Conservation (phyloP, 2,113 vertebrate species). For the Nannospalax galili region DNA sequence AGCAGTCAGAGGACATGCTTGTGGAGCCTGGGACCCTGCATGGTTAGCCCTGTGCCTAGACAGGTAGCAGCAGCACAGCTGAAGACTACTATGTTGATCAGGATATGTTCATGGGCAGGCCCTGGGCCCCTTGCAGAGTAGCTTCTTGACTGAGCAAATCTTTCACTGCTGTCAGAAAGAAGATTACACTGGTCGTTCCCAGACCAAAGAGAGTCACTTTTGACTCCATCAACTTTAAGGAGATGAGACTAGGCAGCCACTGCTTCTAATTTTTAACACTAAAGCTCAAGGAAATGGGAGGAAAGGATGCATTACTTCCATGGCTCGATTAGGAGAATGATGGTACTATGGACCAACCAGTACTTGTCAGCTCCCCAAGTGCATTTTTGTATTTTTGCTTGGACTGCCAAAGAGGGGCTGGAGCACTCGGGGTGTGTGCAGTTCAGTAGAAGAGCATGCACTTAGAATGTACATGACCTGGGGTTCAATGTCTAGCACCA, state of each 20-base stretch:
- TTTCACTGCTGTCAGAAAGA: neutral
- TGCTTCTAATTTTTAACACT: constrained; percentile 68
- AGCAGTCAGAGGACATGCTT: constrained; percentile 8
- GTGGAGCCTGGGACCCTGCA: neutral
- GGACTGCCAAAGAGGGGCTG: constrained; percentile 11
- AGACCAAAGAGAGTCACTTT: constrained; percentile 70
- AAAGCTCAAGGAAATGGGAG: constrained; percentile 44
- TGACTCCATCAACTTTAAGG: constrained; percentile 25
- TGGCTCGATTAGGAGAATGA: neutral
- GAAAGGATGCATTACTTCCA: neutral
- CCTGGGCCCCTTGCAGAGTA: neutral
- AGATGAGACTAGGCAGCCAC: constrained; percentile 8
- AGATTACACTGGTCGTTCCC: constrained; percentile 15
- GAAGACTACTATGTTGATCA: too few species aligned
- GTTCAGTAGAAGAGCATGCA: neutral
- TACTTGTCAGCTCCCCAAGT: neutral
- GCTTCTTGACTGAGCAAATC: neutral
- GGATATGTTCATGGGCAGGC: neutral
- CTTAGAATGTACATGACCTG: neutral
- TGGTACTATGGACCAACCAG: neutral
- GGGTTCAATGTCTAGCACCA: neutral
- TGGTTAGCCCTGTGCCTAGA: neutral
- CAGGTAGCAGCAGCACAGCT: neutral
- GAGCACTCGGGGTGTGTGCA: neutral
- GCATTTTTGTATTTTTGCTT: constrained; percentile 1